phyloP scores from a whole-genome alignment of 2,113 vertebrate genomes.

The Ovibos moschatus region DNA sequence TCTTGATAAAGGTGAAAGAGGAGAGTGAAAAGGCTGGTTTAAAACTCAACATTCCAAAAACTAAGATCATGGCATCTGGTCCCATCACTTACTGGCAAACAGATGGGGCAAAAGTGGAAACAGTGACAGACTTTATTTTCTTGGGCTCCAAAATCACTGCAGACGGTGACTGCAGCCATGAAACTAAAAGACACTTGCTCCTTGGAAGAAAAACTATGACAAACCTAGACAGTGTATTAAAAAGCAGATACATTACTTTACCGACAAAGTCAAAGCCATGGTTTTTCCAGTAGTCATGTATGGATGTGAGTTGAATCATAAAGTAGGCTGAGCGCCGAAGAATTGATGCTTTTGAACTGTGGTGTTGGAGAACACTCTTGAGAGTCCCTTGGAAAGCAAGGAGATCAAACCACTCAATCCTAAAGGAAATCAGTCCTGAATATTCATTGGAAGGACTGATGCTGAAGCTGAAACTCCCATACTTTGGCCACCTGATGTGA shows the following conservation, averaged over 20 bases:
- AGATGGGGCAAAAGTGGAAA: not conserved
- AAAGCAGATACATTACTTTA: not conserved
- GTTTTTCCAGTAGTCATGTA: not conserved
- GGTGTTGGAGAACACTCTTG: not conserved
- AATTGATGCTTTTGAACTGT: not conserved
- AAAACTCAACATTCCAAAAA: not conserved
- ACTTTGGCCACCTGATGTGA: not conserved
- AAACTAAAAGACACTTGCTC: not conserved
- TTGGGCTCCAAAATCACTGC: not conserved
- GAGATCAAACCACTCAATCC: not conserved
- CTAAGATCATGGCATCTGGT: not conserved
- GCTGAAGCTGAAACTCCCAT: not conserved
- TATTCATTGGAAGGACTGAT: not conserved
- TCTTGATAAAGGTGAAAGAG: not conserved
- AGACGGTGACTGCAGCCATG: not conserved
- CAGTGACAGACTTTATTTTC: not conserved
- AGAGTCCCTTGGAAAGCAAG: not conserved
- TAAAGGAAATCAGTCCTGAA: not conserved
- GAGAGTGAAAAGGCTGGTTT: not conserved
- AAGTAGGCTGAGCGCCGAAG: fast-evolving
- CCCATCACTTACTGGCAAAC: not conserved
- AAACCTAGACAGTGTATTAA: not conserved
- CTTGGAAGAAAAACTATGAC: not conserved
- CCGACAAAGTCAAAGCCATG: not conserved
- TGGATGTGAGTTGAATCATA: not conserved